phyloP scores from a whole-genome alignment of 2,113 vertebrate genomes.

The Crotalus tigris region DNA sequence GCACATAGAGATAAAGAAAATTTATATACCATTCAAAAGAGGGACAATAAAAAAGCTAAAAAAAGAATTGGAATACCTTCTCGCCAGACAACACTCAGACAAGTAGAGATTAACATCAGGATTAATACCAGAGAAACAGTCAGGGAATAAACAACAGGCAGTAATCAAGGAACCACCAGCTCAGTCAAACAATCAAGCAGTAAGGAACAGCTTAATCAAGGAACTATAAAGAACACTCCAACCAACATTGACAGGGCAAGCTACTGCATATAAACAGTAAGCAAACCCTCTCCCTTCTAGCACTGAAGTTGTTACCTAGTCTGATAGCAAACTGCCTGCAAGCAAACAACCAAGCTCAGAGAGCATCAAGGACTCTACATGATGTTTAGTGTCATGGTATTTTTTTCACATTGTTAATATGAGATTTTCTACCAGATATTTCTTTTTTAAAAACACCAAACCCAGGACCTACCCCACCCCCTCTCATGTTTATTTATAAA shows the following conservation, averaged over 20 bases:
- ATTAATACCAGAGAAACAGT: neutral
- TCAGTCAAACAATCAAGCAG: neutral
- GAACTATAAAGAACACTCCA: too few species aligned
- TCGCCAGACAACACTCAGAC: neutral
- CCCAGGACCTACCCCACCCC: neutral
- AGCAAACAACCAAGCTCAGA: neutral
- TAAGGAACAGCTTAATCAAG: neutral
- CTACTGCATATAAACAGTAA: neutral
- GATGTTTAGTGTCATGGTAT: constrained; percentile 40
- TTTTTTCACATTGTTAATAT: constrained; percentile 29
- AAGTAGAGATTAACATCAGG: neutral
- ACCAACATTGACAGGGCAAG: neutral
- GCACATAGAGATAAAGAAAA: neutral
- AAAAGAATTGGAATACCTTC: neutral
- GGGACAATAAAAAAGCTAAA: neutral
- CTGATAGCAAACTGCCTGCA: neutral
- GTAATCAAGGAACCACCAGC: neutral
- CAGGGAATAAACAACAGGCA: neutral
- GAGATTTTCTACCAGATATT: constrained; percentile 25
- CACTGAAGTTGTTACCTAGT: neutral
- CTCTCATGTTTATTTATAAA: constrained; percentile 12
- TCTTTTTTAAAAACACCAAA: neutral
- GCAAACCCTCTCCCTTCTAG: neutral
- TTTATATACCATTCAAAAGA: neutral
- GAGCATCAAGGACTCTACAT: neutral